Base-by-base conservation (phyloP, 1,140 invertebrate species). In the Aphis gossypii region DNA sequence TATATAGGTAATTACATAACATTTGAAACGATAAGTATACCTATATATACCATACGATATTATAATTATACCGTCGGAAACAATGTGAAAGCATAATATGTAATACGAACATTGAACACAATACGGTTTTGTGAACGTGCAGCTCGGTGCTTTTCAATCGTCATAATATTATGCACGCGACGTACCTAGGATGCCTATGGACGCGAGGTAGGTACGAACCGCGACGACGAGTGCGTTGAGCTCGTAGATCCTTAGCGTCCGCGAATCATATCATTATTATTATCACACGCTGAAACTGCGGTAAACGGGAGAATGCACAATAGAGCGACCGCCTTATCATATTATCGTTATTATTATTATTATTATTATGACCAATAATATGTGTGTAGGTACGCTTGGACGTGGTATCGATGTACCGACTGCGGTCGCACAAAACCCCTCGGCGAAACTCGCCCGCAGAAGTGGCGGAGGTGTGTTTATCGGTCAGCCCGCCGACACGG, bases 391-490 rank as follows among this genome's bases (percentile, higher is more conserved):
- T 41, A 41, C 38, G 38, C 38, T 41, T 41, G 2, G 38, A 41
- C 38, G 38, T 41, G 2, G 38, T 41, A 41, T 41, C 38, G 38
- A 41, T 41, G 38, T 23, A 21, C 54, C 3, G 30, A n/a, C 14
- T 1, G 30, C n/a, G 30, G 60, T 18, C 60, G 18, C 60, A 35
- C 30, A 20, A 68, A 5, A n/a, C 30, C 60, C 60, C 60, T 76
- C 30, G 60, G 14, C 11, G 1, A n/a, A n/a, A 60, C 25, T 60
- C 56, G 56, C 54, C 54, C 54, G 25, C 25, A n/a, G 3, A 76
- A 76, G 60, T n/a, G 60, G 60, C 60, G 60, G 60, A 76, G 60
- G 30, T 76, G 60, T 76, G 60, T 76, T 76, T 68, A n/a, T n/a
- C 30, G 60, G 60, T 76, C 60, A 76, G n/a, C 14, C 5, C 60